Evolutionary conservation across 2,888 invertebrate species (phyloP).

Genomic region (Aricia artaxerxes): DNA sequence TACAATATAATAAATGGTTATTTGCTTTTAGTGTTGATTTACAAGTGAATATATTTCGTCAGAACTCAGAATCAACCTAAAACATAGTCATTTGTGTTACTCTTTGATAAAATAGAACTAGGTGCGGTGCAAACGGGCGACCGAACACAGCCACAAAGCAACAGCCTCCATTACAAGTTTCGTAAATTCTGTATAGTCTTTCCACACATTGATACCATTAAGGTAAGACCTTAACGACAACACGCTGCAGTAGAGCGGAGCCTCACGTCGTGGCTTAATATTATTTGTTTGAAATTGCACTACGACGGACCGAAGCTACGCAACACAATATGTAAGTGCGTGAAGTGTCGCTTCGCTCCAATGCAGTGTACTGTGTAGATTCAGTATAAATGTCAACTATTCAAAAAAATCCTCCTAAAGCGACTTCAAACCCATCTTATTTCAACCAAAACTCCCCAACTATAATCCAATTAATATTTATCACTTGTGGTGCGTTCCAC

Average conservation of each 20-base stretch:
- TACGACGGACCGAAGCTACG: neutral
- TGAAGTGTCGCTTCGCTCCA: too few relatives aligned
- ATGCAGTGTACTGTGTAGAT: too few relatives aligned
- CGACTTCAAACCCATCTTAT: too few relatives aligned
- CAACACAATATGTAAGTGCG: neutral
- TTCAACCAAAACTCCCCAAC: too few relatives aligned
- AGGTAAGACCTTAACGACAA: neutral
- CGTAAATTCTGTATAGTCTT: neutral
- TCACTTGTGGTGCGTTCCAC: too few relatives aligned
- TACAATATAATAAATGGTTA: neutral
- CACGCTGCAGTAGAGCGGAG: neutral
- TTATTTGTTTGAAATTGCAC: neutral
- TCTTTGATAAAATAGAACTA: constrained; percentile 26
- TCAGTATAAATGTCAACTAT: too few relatives aligned
- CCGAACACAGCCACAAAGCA: neutral
- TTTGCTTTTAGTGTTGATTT: neutral
- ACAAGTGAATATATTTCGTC: constrained; percentile 26
- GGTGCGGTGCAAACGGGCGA: neutral
- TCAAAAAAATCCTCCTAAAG: too few relatives aligned
- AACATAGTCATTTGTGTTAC: constrained; percentile 16
- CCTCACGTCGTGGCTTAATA: neutral
- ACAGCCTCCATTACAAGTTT: neutral
- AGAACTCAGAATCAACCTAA: constrained; percentile 14
- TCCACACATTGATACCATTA: neutral
- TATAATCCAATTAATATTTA: too few relatives aligned